Evolutionary conservation across 2,888 invertebrate genomes (phyloP), one percentile per base, ranked within the genome.

Genomic region (Pomacea canaliculata): DNA sequence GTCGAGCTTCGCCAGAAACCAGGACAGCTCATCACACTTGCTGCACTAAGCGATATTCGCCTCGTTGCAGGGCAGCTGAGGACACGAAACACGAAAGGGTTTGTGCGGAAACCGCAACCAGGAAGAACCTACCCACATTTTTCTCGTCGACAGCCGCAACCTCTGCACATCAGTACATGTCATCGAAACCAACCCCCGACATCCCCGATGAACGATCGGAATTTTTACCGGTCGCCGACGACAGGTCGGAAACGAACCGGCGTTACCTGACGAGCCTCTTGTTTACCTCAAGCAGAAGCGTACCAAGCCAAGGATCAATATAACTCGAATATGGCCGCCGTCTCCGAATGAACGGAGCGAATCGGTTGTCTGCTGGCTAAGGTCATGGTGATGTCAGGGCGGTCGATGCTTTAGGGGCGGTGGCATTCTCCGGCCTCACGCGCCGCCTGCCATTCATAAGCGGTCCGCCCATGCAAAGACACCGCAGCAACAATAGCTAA

Each of bases 251-350:
- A 71, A 74, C 46, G n/a, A 59, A 70, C 62, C 18, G n/a, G 7
- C 3, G 16, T 71, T 49, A 69, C 79, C 79, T 65, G 49, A 71
- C 76, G 71, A 76, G 51, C 74, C 71, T 48, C 73, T 79, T 79
- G 76, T 79, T 79, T 79, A 79, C 79, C 73, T 62, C 74, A 68
- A 23, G 49, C 74, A 69, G 69, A 74, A 74, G 69, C 69, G 74
- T 63, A 74, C 60, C 74, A 69, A 37, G 51, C 51, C 51, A 49
- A 59, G 74, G 74, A 74, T 74, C 74, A 69, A 74, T 74, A 67
- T 60, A 63, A 62, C 60, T 69, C 74, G 68, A 74, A 74, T 69
- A 74, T 74, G 69, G 74, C 74, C 74, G 69, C 69, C 74, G 73
- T 37, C 74, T 74, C 74, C 67, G 56, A 74, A 74, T 69, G 74